phyloP scores from a whole-genome alignment of 2,113 vertebrate genomes.

The Actenoides lindsayi region DNA sequence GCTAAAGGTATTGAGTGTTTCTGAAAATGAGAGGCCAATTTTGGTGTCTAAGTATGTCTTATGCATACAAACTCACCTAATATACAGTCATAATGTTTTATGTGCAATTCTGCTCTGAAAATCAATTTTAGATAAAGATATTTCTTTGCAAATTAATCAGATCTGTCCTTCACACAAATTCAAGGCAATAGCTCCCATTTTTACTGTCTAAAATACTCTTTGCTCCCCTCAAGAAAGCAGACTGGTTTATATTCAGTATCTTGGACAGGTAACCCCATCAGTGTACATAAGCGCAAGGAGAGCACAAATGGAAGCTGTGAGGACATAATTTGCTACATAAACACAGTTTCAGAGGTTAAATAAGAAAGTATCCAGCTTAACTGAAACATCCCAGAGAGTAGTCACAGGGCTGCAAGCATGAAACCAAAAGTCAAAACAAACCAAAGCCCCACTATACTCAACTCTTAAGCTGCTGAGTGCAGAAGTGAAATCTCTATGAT shows the following conservation, averaged over 20 bases:
- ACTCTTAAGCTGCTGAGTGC: background rate
- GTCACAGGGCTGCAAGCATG: background rate
- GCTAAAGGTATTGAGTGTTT: background rate
- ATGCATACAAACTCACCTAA: background rate
- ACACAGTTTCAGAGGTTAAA: background rate
- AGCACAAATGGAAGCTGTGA: background rate
- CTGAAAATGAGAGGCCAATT: background rate
- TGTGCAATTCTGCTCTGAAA: background rate
- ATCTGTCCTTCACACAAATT: background rate
- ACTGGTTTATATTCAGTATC: background rate
- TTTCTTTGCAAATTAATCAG: background rate
- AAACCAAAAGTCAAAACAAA: background rate
- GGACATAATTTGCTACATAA: background rate
- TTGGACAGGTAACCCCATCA: background rate
- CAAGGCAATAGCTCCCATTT: background rate
- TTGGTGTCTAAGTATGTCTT: background rate
- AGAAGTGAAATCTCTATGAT: background rate
- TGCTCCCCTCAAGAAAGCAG: background rate
- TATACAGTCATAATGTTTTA: background rate
- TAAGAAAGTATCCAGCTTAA: background rate
- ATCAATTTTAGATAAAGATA: background rate
- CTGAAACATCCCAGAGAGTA: background rate
- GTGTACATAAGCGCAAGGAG: rapidly evolving
- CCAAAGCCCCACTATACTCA: background rate
- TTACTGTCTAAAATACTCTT: background rate